Conservation (phyloP, 2,797 vertebrate species). For the Mycteria americana region DNA sequence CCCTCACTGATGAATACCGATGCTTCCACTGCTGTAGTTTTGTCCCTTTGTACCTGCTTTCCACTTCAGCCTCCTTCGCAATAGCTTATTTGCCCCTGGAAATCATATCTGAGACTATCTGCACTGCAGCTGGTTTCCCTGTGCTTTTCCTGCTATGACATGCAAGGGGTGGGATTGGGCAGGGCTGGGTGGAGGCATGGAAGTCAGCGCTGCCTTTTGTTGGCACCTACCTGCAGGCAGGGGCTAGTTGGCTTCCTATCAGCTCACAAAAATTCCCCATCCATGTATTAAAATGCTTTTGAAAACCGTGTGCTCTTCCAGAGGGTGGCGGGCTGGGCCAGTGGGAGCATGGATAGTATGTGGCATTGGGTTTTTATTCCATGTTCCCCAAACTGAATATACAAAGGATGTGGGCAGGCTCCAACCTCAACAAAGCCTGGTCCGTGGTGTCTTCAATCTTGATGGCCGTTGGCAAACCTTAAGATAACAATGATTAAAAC, state of each 20-base stretch:
- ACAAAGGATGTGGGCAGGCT: rapidly evolving
- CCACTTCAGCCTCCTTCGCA: no score
- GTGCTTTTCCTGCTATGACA: neutral
- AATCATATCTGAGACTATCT: rapidly evolving
- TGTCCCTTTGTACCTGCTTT: neutral
- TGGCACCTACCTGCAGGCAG: rapidly evolving
- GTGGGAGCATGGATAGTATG: rapidly evolving
- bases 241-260: neutral
- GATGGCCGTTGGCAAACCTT: neutral
- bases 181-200: rapidly evolving
- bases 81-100: neutral
- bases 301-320: rapidly evolving
- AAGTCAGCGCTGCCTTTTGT: neutral
- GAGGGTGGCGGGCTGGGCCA: neutral
- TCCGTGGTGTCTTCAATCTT: rapidly evolving
- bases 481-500: rapidly evolving
- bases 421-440: rapidly evolving
- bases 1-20: rapidly evolving
- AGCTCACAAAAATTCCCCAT: neutral
- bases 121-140: rapidly evolving
- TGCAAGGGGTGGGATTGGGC: neutral
- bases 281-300: rapidly evolving
- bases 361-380: neutral
- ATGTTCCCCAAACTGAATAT: rapidly evolving
- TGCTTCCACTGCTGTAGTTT: rapidly evolving